A percentile compares a stretch with the other conserved stretches of the same genome.
phyloP scores from a whole-genome alignment of 2,797 vertebrate species.

The Diplodus sargus region DNA sequence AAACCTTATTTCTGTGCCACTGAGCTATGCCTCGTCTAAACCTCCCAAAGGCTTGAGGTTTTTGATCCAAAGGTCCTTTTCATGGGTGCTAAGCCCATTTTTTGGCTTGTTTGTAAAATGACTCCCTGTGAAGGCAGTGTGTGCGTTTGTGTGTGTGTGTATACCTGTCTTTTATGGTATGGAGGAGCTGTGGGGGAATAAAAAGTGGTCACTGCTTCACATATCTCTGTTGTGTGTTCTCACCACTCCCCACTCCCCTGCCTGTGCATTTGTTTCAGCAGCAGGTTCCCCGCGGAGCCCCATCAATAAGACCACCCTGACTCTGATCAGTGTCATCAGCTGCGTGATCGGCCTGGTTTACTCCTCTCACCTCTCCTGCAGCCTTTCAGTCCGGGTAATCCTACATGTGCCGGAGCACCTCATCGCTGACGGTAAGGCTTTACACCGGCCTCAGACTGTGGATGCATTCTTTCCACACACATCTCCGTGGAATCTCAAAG shows the following conservation, averaged over 20 bases:
- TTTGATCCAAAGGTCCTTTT: constrained; percentile 77
- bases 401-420: constrained; percentile 98
- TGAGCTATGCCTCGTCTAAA: constrained; percentile 53
- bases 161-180: constrained; percentile 27
- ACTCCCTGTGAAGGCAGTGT: constrained; percentile 39
- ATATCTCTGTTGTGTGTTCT: constrained; percentile 37
- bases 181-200: constrained; percentile 1
- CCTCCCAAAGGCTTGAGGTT: constrained; percentile 63
- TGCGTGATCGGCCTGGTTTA: constrained; percentile 95
- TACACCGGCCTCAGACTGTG: constrained; percentile 12
- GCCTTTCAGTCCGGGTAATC: constrained; percentile 93
- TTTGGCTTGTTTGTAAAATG: constrained; percentile 71
- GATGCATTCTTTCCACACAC: constrained; percentile 23
- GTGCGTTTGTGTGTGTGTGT: constrained; percentile 31
- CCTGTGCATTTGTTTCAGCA: constrained; percentile 53
- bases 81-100: constrained; percentile 65
- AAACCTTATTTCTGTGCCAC: constrained; percentile 70
- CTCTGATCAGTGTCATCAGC: constrained; percentile 96
- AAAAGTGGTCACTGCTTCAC: constrained; percentile 50
- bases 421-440: constrained; percentile 93
- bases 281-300: constrained; percentile 95
- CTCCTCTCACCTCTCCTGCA: constrained; percentile 94
- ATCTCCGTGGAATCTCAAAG: constrained; percentile 4
- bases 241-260: background rate
- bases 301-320: constrained; percentile 98